Base-by-base conservation (phyloP, 1,140 invertebrate species). In the Myzus persicae region DNA sequence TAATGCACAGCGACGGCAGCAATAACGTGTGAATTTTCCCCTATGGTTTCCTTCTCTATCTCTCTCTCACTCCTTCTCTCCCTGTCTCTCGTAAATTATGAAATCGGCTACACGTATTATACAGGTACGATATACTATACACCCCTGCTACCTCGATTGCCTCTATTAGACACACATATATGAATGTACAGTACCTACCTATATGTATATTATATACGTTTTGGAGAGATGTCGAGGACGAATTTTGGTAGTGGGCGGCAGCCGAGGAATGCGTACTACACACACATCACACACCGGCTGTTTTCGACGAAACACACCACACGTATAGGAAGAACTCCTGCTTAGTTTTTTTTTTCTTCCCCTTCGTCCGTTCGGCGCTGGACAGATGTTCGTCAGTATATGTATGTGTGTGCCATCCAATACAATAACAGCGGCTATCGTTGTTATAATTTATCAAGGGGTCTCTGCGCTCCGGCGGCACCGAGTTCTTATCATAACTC, bases 391-490 rank as follows among this genome's bases (percentile, higher is more conserved):
- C 46, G 81, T 84, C 24, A 2, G 40, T 82, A 42, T 31, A 7
- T 24, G n/a, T 82, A 14, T 26, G 44, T 54, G 81, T 46, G 59
- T 24, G 18, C 36, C 31, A 9, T n/a, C 31, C 44, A 20, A 36
- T n/a, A n/a, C 87, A 36, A 46, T 42, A 81, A 84, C 90, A 44
- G 38, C 90, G 18, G 38, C 91, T 31, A 84, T 51, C 46, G 46
- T 51, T 51, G 51, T 84, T 40, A 51, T 92, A 92, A 92, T 92
- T 92, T 84, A 92, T 92, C 91, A 84, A 92, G 76, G 91, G 76
- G 76, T 92, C 91, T 81, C 18, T 91, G 24, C 38, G 42, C 44
- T 38, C 76, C 90, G 46, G 46, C 88, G 18, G 36, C 48, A 38
- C 3, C 36, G 31, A 20, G 76, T 92, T 81, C 91, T 92, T 84